phyloP scores from a whole-genome alignment of 2,113 vertebrate genomes.

The Haemorhous mexicanus region DNA sequence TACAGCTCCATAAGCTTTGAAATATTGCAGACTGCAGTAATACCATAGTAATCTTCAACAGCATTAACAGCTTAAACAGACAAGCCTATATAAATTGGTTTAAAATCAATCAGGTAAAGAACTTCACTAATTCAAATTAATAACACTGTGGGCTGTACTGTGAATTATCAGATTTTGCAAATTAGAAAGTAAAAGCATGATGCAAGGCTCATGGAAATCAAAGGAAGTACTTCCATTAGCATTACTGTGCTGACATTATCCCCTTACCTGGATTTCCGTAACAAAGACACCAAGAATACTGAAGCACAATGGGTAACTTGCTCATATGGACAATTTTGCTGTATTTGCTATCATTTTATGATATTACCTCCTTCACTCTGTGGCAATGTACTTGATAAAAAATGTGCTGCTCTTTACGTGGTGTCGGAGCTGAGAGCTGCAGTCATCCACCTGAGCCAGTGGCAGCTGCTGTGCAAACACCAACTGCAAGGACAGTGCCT shows the following conservation, averaged over 20 bases:
- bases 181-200: conserved; percentile 24
- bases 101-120: conserved; percentile 37
- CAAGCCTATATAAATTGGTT: conserved; percentile 41
- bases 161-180: neutral
- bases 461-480: neutral
- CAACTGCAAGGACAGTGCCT: neutral
- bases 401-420: neutral
- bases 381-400: neutral
- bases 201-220: neutral
- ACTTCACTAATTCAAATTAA: conserved; percentile 27
- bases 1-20: conserved; percentile 31
- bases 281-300: neutral
- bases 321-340: neutral
- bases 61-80: conserved; percentile 49
- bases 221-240: neutral
- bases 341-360: neutral
- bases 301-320: neutral
- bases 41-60: conserved; percentile 33
- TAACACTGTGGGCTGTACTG: neutral
- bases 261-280: neutral
- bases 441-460: neutral
- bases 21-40: conserved; percentile 39
- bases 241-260: neutral
- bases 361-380: neutral
- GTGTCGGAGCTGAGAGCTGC: neutral